Evolutionary conservation across 2,888 invertebrate species (phyloP), one percentile per base, ranked within the genome.

Genomic region (Amphipoea oculea): DNA sequence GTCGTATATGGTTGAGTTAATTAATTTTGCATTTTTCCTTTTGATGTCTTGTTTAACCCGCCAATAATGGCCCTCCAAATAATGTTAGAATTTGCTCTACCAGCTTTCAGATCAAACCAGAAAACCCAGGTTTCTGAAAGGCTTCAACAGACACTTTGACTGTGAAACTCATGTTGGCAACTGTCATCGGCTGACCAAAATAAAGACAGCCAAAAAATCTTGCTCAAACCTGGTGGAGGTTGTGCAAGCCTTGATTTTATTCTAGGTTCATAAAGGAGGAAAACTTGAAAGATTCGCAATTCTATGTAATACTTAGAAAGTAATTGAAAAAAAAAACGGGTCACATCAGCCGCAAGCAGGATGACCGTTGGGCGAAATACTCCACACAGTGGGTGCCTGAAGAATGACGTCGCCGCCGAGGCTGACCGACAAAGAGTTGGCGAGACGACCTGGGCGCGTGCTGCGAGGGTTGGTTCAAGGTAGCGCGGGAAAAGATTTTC

Each of bases 21-120:
- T 82, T 73, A 82, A 69, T 68, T 68, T 62, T 57, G 14, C 36
- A 63, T 48, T 71, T 75, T 40, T 14, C 14, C 3, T 17, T 71
- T 78, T 73, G 42, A 63, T 72, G 68, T 48, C 17, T 60, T 57
- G 20, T 45, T 76, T 23, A 45, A 62, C 71, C 6, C 29, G 23
- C 23, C 9, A 45, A 45, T 62, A 17, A 42, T 78, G 42, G 29
- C 12, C 6, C 14, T 60, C 20, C 5, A 70, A 60, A 76, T 36
- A 60, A 67, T 67, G 3, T 62, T 67, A 77, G 14, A 45, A 40
- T 1, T 54, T 60, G 17, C 40, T 57, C 0, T 66, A 67, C 3
- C 0, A 23, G 12, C 9, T 20, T 14, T 60, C 57, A 57, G 48
- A 42, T 76, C 20, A 17, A 57, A 66, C n/a, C 20, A 2, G 14